Percentiles rank a stretch among this genome's conserved stretches.
These are phyloP conservation scores for Xerus inauris DNA, from an alignment of 2,113 vertebrate species.

Conservation along the genomic window DNA sequence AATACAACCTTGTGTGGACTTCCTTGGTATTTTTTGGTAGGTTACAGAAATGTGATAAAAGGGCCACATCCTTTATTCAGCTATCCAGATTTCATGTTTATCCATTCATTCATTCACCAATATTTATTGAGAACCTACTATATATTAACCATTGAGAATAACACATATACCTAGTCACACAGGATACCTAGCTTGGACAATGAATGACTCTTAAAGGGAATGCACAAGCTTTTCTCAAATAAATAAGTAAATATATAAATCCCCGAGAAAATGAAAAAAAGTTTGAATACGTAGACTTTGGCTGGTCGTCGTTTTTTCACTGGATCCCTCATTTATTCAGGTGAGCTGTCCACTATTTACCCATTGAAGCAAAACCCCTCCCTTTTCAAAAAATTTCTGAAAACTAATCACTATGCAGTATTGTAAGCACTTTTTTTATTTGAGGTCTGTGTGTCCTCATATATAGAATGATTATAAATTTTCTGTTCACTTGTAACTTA, in stretches of 20 bases:
- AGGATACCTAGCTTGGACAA: neutral
- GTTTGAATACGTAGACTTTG: neutral
- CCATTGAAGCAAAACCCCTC: neutral
- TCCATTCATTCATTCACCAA: neutral
- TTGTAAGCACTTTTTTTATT: accelerated
- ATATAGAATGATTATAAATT: neutral
- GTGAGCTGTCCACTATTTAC: neutral
- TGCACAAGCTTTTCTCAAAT: neutral
- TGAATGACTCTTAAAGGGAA: neutral
- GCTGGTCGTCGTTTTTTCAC: neutral
- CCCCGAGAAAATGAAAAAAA: neutral
- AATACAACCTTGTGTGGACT: accelerated
- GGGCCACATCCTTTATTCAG: neutral
- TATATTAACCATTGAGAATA: neutral
- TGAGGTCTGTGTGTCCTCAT: neutral
- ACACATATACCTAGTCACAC: neutral
- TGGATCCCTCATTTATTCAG: neutral
- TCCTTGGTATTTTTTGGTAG: neutral
- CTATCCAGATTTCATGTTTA: neutral
- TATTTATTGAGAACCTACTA: neutral
- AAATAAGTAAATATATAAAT: neutral
- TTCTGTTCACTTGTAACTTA: neutral
- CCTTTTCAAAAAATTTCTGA: neutral
- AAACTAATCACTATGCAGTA: neutral
- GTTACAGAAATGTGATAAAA: too few relatives aligned